These are phyloP conservation scores for Eulemur albifrons DNA, from an alignment of 2,797 vertebrate species.

Conservation along the genomic window DNA sequence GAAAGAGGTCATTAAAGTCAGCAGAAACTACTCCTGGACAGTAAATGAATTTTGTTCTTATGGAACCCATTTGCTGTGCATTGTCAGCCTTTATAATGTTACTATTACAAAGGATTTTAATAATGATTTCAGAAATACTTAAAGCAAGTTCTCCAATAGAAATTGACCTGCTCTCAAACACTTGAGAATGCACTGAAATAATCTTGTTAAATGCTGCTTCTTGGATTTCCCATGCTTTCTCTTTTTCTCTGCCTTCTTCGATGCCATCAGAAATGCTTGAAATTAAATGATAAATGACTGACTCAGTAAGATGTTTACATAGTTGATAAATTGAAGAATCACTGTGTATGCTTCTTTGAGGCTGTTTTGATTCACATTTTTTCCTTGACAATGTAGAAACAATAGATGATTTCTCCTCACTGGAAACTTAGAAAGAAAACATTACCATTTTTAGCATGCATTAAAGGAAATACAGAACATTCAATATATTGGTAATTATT, in stretches of 20 bases:
- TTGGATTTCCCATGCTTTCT: constrained; percentile 38
- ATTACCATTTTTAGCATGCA: constrained; percentile 25
- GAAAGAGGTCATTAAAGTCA: constrained; percentile 71
- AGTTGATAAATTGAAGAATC: constrained; percentile 61
- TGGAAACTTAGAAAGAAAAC: constrained; percentile 51
- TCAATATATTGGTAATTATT: not conserved
- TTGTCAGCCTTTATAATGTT: constrained; percentile 57
- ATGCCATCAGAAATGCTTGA: constrained; percentile 55
- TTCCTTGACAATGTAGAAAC: constrained; percentile 47
- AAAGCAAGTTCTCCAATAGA: constrained; percentile 63
- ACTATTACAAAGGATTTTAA: constrained; percentile 59
- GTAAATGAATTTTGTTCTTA: constrained; percentile 60
- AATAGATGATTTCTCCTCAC: not conserved
- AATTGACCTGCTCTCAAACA: constrained; percentile 49
- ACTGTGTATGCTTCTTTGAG: constrained; percentile 39
- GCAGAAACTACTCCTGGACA: constrained; percentile 29
- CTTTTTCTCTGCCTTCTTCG: not conserved
- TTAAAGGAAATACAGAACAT: not conserved
- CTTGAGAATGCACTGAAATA: constrained; percentile 64
- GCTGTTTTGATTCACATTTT: constrained; percentile 22
- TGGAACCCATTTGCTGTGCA: not conserved
- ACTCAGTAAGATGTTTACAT: constrained; percentile 64
- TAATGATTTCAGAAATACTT: constrained; percentile 61
- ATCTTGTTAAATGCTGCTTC: constrained; percentile 20
- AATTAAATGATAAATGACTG: constrained; percentile 64